Conservation (phyloP, 1,140 invertebrate genomes). For the Myzus persicae region DNA sequence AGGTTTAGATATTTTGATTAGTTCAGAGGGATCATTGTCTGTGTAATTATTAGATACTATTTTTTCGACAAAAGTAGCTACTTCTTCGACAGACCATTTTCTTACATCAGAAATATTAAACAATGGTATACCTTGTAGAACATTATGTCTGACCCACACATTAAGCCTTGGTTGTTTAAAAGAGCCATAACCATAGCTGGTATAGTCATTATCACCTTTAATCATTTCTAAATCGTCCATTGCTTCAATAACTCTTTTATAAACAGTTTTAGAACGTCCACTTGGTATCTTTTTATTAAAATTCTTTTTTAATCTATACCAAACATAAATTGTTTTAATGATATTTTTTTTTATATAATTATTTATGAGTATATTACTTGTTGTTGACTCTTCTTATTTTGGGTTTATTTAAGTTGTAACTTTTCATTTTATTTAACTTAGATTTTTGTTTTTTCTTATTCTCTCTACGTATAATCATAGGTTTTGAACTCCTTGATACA, state of each 20-base stretch:
- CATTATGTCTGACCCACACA: slow-evolving; percentile 24
- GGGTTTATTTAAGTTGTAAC: neutral
- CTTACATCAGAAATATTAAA: slow-evolving; percentile 5
- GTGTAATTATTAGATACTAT: neutral
- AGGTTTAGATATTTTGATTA: neutral
- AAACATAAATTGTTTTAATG: neutral
- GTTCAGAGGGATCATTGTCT: neutral
- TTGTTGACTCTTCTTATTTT: neutral
- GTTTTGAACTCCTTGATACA: neutral
- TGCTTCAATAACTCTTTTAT: neutral
- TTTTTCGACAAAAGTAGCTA: slow-evolving; percentile 29
- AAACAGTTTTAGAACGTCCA: neutral
- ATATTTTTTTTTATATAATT: neutral
- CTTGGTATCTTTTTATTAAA: neutral
- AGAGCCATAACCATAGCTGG: neutral
- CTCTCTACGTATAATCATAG: neutral
- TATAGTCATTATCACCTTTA: neutral
- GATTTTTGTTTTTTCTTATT: neutral
- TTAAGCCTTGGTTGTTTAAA: neutral
- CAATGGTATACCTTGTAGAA: slow-evolving; percentile 18
- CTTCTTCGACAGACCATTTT: neutral
- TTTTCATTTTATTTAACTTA: neutral
- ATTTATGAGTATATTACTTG: neutral
- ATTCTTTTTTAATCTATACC: neutral
- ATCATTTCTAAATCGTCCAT: neutral